These are phyloP conservation scores for Chaetodon trifasciatus DNA, from an alignment of 2,797 vertebrate species.

Conservation along the genomic window DNA sequence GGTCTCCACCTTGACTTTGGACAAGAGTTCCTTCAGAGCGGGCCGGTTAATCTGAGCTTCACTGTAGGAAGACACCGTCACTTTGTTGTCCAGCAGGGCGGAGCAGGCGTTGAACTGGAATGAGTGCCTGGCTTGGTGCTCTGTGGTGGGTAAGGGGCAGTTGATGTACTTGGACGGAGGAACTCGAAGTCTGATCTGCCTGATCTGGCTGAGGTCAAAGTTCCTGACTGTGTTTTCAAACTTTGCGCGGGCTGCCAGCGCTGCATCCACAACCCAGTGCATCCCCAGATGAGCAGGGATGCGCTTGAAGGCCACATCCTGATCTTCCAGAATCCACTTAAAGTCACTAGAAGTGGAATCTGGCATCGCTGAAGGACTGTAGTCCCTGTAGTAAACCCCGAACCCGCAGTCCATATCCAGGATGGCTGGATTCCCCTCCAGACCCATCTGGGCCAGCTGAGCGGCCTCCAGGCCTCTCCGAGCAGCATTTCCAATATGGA, in stretches of 20 bases:
- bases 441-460: conserved; percentile 88
- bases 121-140: conserved; percentile 95
- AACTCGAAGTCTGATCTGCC: conserved; percentile 85
- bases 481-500: conserved; percentile 92
- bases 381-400: conserved; percentile 93
- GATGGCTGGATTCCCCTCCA: conserved; percentile 90
- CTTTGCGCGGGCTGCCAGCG: conserved; percentile 82
- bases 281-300: conserved; percentile 94
- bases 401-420: conserved; percentile 89
- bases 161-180: conserved; percentile 91
- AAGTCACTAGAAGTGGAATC: conserved; percentile 76
- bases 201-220: conserved; percentile 80
- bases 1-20: conserved; percentile 86
- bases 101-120: conserved; percentile 94
- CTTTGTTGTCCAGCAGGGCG: conserved; percentile 87
- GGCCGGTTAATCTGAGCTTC: conserved; percentile 77
- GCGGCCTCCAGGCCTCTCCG: conserved; percentile 91
- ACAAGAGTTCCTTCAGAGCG: conserved; percentile 84
- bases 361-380: conserved; percentile 83
- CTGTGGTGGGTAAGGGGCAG: conserved; percentile 87
- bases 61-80: conserved; percentile 86
- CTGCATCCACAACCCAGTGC: conserved; percentile 94
- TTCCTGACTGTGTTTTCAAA: conserved; percentile 62
- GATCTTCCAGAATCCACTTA: conserved; percentile 91
- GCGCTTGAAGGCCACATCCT: conserved; percentile 92